Base-by-base conservation (phyloP, 2,888 invertebrate genomes). In the Helleia helle region DNA sequence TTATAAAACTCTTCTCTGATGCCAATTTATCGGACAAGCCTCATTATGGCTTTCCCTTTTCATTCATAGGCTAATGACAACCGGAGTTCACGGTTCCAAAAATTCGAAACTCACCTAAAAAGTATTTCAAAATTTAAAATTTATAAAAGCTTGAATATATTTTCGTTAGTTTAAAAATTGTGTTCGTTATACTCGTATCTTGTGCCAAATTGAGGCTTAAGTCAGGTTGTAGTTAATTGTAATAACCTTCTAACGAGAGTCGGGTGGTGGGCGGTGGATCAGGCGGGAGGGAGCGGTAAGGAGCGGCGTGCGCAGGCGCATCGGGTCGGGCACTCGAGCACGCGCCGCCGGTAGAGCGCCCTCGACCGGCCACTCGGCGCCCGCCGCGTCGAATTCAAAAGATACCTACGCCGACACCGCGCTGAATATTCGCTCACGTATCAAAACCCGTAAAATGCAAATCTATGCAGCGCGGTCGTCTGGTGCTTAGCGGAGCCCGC, bases 391-490 rank as follows among this genome's bases (percentile, higher is more conserved):
- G 68, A 72, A 80, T 76, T 81, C 71, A 80, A 83, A 83, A 83
- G 81, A 84, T 80, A 81, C 79, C 75, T 77, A 79, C 65, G 61
- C 71, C 71, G 68, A 77, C 79, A 75, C 76, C 65, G 70, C 68
- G 67, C 74, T 81, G 79, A 79, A 83, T 83, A 79, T 81, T 79
- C 80, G 77, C 72, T 70, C 74, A 76, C 74, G 74, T 81, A 83
- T 80, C 79, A 80, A 80, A 83, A 79, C 76, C 66, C 28, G 75
- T 77, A 83, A 81, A 81, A 83, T 83, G 84, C 80, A 84, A 84
- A 84, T 83, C 77, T 77, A 79, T 79, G 77, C 80, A 72, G 74
- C 73, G 73, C 70, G 76, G 74, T 72, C 69, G 73, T 77, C 76
- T 75, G 71, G 75, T 73, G 63, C 75, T 71, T 67, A 59, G 62